Evolutionary conservation across 2,113 vertebrate genomes (phyloP).

Genomic region (Limnothrissa miodon): DNA sequence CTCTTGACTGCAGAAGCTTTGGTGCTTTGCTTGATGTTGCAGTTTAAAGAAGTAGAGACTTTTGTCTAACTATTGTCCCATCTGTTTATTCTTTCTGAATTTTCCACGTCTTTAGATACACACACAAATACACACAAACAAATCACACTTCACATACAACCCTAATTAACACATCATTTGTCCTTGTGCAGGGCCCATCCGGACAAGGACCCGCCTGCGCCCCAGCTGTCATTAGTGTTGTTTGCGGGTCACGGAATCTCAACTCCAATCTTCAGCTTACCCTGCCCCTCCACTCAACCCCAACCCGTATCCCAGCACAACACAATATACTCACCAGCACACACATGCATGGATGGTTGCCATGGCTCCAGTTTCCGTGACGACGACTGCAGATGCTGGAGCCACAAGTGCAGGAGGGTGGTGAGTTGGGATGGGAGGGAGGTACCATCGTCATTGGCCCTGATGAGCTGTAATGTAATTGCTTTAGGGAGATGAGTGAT

Average conservation of each 20-base stretch:
- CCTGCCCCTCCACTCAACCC: neutral
- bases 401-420: neutral
- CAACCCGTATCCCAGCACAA: neutral
- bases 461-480: conserved; percentile 16
- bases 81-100: neutral
- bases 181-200: neutral
- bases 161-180: conserved; percentile 8
- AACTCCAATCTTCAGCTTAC: conserved; percentile 13
- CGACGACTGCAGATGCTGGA: neutral
- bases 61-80: neutral
- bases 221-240: neutral
- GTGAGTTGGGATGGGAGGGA: neutral
- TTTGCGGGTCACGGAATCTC: conserved; percentile 1
- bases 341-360: neutral
- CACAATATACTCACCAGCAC: neutral
- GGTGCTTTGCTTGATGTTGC: neutral
- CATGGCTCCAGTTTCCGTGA: neutral
- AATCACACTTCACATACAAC: neutral
- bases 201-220: neutral
- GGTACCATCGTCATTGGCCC: neutral
- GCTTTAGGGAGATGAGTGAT: conserved; percentile 19
- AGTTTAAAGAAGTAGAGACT: neutral
- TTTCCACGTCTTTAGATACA: neutral
- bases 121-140: neutral
- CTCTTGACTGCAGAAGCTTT: neutral